Percentiles rank a stretch among this genome's conserved stretches.
Conservation (phyloP, 2,113 vertebrate species). For the Chlorodrepanis virens region DNA sequence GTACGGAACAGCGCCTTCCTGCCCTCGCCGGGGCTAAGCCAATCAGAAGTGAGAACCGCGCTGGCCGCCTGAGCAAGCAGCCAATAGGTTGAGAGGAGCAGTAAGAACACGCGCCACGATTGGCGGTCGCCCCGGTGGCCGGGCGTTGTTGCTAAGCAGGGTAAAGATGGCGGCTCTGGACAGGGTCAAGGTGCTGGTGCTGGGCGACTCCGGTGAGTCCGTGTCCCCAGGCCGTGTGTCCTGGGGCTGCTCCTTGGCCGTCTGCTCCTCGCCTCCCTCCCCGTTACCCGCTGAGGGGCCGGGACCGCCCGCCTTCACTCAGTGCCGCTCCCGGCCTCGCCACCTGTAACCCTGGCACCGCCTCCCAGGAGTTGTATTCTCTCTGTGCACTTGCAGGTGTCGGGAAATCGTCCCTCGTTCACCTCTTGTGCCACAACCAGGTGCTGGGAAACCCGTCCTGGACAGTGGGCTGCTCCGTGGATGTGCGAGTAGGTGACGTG, state of each 20-base stretch:
- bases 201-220: constrained; percentile 92
- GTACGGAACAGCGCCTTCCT: rapidly evolving
- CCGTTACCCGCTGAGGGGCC: no score
- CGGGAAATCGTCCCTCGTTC: constrained; percentile 94
- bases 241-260: no score
- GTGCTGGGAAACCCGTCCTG: constrained; percentile 96
- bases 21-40: rapidly evolving
- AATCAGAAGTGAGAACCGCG: rapidly evolving
- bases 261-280: background rate
- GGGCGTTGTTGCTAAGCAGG: background rate
- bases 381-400: constrained; percentile 80
- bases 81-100: background rate
- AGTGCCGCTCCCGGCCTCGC: background rate
- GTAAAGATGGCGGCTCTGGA: constrained; percentile 91
- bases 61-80: rapidly evolving
- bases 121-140: background rate
- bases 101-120: background rate
- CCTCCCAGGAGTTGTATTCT: background rate
- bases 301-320: rapidly evolving
- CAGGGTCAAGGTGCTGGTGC: constrained; percentile 91
- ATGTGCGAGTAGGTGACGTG: constrained; percentile 86
- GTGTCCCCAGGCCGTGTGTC: background rate
- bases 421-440: constrained; percentile 93
- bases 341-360: rapidly evolving
- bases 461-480: constrained; percentile 97